Base-by-base conservation (phyloP, 2,113 vertebrate species). In the Falco punctatus region DNA sequence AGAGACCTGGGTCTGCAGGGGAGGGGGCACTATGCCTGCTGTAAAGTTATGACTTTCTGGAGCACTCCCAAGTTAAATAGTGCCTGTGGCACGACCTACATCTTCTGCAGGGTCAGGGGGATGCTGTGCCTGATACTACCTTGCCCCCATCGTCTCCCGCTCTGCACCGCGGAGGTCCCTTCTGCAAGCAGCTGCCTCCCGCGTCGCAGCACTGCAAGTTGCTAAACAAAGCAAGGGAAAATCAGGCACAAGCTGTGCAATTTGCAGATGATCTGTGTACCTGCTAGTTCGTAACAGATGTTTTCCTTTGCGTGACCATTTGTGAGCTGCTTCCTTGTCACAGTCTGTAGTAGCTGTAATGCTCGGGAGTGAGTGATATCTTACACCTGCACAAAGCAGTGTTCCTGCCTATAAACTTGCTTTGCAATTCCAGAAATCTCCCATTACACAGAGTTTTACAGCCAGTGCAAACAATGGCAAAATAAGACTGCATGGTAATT, bases 211-310 rank as follows among this genome's bases (percentile, higher is more conserved):
- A 46, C 83, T 7, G 65, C 65, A 5, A 65, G 66, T 49, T 48
- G 67, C 93, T 88, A 69, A 94, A 71, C 95, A 92, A 92, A 92
- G 88, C 90, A 10, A 26, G 88, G 61, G 40, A 32, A 94, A 92
- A 77, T n/a, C 71, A 51, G 88, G 86, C 75, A 0, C 94, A 90
- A 84, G 95, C 96, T 94, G 95, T 94, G 94, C 79, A 77, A 59
- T 94, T 90, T 92, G 94, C 90, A 88, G 86, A 81, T 94, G 92
- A 94, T 90, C 92, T 88, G 88, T 96, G 94, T 96, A 88, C 95
- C 94, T 93, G 94, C 92, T 84, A 83, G 85, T 16, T 81, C 6
- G 6, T 42, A 96, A 88, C 95, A 93, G 94, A 96, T 96, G 95
- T 97, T 96, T 97, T 88, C 88, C 88, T 94, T 96, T 6, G 30